Conservation (phyloP, 2,113 vertebrate species). For the Bos indicus region DNA sequence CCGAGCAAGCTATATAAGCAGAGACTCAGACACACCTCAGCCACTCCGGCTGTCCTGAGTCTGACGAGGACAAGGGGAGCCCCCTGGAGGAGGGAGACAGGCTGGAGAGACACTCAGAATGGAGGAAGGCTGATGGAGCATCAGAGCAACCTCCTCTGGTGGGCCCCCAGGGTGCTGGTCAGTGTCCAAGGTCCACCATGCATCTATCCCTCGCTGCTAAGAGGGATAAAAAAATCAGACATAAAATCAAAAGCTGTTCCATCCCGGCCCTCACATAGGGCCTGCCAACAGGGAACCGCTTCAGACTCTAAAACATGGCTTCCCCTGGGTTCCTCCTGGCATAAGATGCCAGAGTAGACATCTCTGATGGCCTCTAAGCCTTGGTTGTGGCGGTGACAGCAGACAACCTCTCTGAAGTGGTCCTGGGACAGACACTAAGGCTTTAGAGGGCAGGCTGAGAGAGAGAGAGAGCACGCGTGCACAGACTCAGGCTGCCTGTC, state of each 20-base stretch:
- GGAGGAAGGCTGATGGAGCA: neutral
- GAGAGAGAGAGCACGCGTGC: neutral
- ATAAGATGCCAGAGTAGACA: conserved; percentile 62
- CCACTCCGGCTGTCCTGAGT: conserved; percentile 82
- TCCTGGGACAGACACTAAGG: neutral
- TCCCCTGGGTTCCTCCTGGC: conserved; percentile 49
- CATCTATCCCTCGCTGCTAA: neutral
- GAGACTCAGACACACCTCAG: conserved; percentile 87
- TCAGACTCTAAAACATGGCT: conserved; percentile 10
- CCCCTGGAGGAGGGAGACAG: conserved; percentile 32
- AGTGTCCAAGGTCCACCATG: neutral
- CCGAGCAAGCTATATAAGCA: conserved; percentile 93
- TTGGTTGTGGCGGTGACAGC: neutral
- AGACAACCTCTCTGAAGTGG: neutral
- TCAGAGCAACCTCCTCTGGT: neutral
- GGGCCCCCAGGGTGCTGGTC: neutral
- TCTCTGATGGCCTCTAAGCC: conserved; percentile 65
- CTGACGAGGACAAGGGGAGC: conserved; percentile 60
- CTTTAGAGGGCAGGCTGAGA: neutral
- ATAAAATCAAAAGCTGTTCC: neutral
- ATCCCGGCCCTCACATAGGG: neutral
- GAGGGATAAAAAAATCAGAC: neutral
- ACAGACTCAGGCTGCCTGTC: neutral
- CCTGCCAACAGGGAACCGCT: conserved; percentile 46
- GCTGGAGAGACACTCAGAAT: neutral